phyloP scores from a whole-genome alignment of 1,140 invertebrate genomes.

The Charaxes varanes region DNA sequence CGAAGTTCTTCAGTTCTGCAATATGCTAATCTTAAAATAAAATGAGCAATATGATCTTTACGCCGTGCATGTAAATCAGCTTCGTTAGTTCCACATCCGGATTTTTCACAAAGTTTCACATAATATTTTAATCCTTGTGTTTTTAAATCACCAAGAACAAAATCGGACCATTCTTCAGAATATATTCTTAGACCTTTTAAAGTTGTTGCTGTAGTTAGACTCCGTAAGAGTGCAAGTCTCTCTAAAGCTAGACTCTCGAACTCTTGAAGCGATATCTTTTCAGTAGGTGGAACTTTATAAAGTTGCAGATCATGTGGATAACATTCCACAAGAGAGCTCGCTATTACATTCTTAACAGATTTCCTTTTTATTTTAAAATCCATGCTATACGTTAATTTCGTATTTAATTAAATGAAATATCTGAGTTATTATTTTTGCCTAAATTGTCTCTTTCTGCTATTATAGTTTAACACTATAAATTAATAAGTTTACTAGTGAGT shows the following conservation, averaged over 20 bases:
- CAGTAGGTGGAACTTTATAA: constrained; percentile 85
- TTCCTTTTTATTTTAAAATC: constrained; percentile 68
- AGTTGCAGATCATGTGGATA: constrained; percentile 87
- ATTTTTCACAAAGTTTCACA: constrained; percentile 71
- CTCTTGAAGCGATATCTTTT: constrained; percentile 84
- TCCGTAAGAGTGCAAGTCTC: constrained; percentile 86
- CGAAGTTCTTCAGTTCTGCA: constrained; percentile 89
- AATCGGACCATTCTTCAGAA: constrained; percentile 83
- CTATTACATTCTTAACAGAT: constrained; percentile 39
- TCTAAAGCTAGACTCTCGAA: constrained; percentile 92
- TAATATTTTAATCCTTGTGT: constrained; percentile 82
- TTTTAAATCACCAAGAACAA: constrained; percentile 80
- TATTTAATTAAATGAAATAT: background rate
- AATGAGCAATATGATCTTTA: constrained; percentile 94
- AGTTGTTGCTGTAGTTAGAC: constrained; percentile 81
- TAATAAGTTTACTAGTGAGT: too few species aligned
- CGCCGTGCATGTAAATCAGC: constrained; percentile 79
- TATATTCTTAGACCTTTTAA: constrained; percentile 77
- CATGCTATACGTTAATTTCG: constrained; percentile 42
- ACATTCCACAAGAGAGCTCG: constrained; percentile 51
- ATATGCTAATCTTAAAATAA: constrained; percentile 92
- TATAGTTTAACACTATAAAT: too few species aligned
- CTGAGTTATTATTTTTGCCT: too few species aligned
- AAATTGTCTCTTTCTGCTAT: too few species aligned
- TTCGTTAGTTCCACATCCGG: constrained; percentile 70